Evolutionary conservation across 2,888 invertebrate genomes (phyloP), one percentile per base, ranked within the genome.

Genomic region (Plemyria rubiginata): DNA sequence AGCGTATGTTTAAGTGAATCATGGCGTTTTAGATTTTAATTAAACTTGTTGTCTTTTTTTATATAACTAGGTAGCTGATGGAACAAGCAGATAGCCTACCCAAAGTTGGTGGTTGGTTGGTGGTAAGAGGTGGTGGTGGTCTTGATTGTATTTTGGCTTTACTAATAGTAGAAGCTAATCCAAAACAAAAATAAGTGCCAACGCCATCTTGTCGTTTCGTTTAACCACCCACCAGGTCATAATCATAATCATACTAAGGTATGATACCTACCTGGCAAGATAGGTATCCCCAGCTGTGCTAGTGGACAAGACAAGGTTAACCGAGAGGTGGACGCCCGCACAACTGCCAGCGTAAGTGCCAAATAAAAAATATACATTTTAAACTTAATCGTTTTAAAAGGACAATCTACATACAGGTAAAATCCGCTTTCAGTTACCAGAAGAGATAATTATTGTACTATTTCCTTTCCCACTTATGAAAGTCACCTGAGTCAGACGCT

Each of bases 231-330:
- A 38, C 36, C 11, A 11, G 36, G 1, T 45, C 16, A 45, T 45
- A 45, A 43, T 43, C 6, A 15, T 45, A 45, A 15, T 9, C 45
- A 11, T 45, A 43, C 6, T 41, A 43, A 43, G 12, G 45, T 45
- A 11, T 45, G 16, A 7, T 43, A 43, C 36, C 32, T 43, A 46
- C 12, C 8, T 28, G 6, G 38, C 51, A 51, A 52, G 28, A 22
- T 88, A 86, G 88, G 88, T 90, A 89, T 85, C 87, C 81, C 76
- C 78, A 77, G 22, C 16, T 79, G 84, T 87, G 89, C 85, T 86
- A 88, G 86, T 90, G 90, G 88, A 88, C 88, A 88, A 84, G 82
- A 85, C 90, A 91, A 91, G 89, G 90, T 83, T 87, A 87, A 78
- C 77, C 68, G 75, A 8, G 84, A 85, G 89, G 88, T 90, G 76